Evolutionary conservation across 2,888 invertebrate genomes (phyloP).

Genomic region (Schizotus pectinicornis): DNA sequence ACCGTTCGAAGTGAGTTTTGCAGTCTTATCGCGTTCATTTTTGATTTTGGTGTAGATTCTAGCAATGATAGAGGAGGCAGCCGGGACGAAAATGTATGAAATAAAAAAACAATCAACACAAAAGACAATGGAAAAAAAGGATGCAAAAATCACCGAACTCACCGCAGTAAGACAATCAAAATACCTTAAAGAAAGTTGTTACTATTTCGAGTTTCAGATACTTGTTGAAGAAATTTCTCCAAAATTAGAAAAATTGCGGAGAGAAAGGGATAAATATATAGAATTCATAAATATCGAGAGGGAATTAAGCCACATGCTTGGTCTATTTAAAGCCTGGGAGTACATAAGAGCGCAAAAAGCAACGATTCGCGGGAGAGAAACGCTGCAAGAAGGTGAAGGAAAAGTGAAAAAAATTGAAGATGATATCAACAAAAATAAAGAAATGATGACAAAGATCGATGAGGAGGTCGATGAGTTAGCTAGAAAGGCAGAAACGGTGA

Average conservation of each 20-base stretch:
- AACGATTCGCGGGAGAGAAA: conserved; percentile 19
- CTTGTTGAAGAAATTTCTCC: conserved; percentile 90
- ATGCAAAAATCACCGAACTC: conserved; percentile 86
- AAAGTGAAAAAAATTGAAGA: conserved; percentile 53
- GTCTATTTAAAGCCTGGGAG: conserved; percentile 76
- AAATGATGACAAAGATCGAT: conserved; percentile 63
- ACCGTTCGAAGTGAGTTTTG: conserved; percentile 79
- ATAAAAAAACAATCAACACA: conserved; percentile 86
- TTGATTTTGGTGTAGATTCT: conserved; percentile 68
- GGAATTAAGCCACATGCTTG: conserved; percentile 81
- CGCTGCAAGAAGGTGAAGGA: conserved; percentile 43
- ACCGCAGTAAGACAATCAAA: conserved; percentile 65
- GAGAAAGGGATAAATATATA: conserved; percentile 82
- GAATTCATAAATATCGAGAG: conserved; percentile 87
- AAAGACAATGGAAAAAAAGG: conserved; percentile 90
- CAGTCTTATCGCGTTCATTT: background rate
- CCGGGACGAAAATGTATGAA: conserved; percentile 97
- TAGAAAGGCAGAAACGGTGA: conserved; percentile 70
- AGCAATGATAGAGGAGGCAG: conserved; percentile 98
- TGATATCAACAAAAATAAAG: conserved; percentile 62
- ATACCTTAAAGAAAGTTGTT: conserved; percentile 19
- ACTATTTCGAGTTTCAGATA: conserved; percentile 58
- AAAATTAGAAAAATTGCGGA: conserved; percentile 81
- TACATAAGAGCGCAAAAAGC: conserved; percentile 54
- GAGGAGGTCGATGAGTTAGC: conserved; percentile 69